Evolutionary conservation across 2,113 vertebrate genomes (phyloP), one percentile per base, ranked within the genome.

Genomic region (Sander lucioperca): DNA sequence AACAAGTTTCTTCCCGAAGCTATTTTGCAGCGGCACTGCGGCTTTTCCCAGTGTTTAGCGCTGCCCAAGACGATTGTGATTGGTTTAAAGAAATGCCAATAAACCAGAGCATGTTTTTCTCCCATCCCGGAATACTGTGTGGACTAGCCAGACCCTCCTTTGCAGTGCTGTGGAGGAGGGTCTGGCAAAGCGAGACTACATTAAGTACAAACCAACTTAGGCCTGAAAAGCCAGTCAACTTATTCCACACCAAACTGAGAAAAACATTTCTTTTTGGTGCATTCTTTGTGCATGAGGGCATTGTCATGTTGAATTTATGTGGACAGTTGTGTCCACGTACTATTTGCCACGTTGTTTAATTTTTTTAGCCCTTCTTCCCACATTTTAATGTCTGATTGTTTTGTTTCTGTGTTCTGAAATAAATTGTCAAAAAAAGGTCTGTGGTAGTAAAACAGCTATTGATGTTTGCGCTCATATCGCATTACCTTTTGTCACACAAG

Each of bases 401-500:
- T 73, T 50, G 5, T 69, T 45, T 33, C n/a, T 58, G 27, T 16
- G 21, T 15, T 2, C 14, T 57, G 51, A 77, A 50, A 77, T 53
- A 9, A 8, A 8, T 50, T 19, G 10, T 16, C 16, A 67, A 47
- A 15, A 15, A 50, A 25, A 50, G 19, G 11, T 48, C 9, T 1
- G 51, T 2, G 0, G 16, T 23, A 6, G 53, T 27, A 78, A 73
- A 79, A 70, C 4, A 10, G 36, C 6, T 39, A 47, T 47, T 21
- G 14, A 56, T 45, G 39, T 50, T 57, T 51, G 21, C 57, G 21
- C 77, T 77, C 45, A 53, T 53, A 6, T 54, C 25, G 21, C 18
- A 77, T 79, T 54, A 67, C 58, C n/a, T 75, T 36, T 21, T 43
- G 3, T 62, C 33, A 47, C 56, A 19, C 4, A 54, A 61, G 16